phyloP scores from a whole-genome alignment of 2,797 vertebrate genomes.

The Anableps anableps region DNA sequence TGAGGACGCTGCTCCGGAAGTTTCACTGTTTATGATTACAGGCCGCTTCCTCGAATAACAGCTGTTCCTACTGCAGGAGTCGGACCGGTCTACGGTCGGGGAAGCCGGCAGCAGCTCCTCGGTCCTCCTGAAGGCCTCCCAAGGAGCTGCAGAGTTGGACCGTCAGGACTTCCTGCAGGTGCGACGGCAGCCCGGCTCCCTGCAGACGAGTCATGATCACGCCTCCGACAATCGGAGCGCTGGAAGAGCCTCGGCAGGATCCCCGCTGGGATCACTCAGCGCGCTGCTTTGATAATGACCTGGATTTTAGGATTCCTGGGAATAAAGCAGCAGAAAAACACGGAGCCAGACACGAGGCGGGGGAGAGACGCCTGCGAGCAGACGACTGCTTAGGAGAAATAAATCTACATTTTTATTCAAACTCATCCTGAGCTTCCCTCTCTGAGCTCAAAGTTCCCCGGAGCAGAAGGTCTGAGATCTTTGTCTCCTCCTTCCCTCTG shows the following conservation, averaged over 20 bases:
- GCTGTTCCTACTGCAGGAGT: too few species aligned
- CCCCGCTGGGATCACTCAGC: constrained; percentile 13
- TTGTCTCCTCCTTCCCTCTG: too few species aligned
- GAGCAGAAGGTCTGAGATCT: too few species aligned
- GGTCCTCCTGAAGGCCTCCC: too few species aligned
- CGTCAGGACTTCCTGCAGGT: not conserved
- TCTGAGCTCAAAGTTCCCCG: not conserved
- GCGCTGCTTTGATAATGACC: constrained; percentile 56
- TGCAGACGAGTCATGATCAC: not conserved
- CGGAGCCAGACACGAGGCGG: constrained; percentile 2
- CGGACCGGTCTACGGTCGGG: too few species aligned
- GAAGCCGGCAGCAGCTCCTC: too few species aligned
- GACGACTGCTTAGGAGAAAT: not conserved
- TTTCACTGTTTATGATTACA: too few species aligned
- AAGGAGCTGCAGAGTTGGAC: too few species aligned
- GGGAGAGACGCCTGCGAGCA: not conserved
- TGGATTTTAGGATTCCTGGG: constrained; percentile 52
- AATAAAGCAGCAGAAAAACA: constrained; percentile 43
- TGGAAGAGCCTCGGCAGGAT: constrained; percentile 49
- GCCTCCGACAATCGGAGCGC: constrained; percentile 7
- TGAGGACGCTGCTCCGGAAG: too few species aligned
- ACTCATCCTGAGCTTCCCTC: not conserved
- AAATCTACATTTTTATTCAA: not conserved
- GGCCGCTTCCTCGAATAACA: too few species aligned
- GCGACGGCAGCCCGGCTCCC: not conserved